Base-by-base conservation (phyloP, 2,888 invertebrate species). In the Eupithecia pulchellata region DNA sequence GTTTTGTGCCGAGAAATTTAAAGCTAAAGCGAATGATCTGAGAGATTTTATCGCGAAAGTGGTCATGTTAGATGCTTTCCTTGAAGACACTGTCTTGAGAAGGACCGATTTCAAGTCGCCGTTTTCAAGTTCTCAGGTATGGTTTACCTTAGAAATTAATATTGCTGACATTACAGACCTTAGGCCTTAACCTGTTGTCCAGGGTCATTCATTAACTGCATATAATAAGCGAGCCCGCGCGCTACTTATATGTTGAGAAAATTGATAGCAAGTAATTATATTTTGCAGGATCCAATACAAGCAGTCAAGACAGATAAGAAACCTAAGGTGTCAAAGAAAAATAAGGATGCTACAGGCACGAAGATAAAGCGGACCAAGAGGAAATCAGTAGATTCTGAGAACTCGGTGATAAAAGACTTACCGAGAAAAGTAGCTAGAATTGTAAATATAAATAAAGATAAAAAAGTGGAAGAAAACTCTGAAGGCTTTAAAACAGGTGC, bases 311-410 rank as follows among this genome's bases (percentile, higher is more conserved):
- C 25, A 52, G 25, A 61, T n/a, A 11, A 8, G 13, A 58, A 58
- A 52, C 11, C 64, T 57, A 66, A 1, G 27, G 60, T 34, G 14
- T 64, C 69, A 6, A 72, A 60, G 60, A 93, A 92, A 77, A 92
- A 92, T 72, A 94, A 94, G 82, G 93, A 93, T 72, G 81, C 84
- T 1, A 90, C 91, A 1, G 93, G 92, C 5, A 91, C 84, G 13
- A 93, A 94, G 82, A 86, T 90, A 13, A 94, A 94, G 78, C 85
- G 90, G 42, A 85, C 90, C 0, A 91, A 89, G 76, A 58, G 60
- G 13, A 71, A 68, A 72, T 64, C 70, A 25, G 61, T 25, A 4
- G 25, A 62, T 32, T 32, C 9, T 47, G n/a, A 66, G 13, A 61
- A 47, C 4, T 13, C 34, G 5, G 20, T 14, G 17, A 29, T n/a